Conservation (phyloP, 2,888 invertebrate genomes). For the Meiosimyza platycephala region DNA sequence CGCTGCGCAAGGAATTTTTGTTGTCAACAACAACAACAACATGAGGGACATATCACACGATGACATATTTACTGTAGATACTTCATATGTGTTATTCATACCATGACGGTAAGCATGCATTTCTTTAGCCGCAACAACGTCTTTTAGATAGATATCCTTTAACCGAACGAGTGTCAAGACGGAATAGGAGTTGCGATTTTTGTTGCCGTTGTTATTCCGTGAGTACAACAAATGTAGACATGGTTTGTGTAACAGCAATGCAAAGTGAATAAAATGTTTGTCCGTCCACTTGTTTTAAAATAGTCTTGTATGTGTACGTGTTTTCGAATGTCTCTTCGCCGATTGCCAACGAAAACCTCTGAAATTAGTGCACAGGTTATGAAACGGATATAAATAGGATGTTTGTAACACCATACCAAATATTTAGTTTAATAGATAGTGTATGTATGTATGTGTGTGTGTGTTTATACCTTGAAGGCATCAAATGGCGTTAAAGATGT, state of each 20-base stretch:
- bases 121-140: conserved; percentile 23
- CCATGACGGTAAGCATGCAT: conserved; percentile 13
- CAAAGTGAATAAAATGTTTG: too few species aligned
- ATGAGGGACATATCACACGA: not conserved
- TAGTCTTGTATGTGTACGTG: too few species aligned
- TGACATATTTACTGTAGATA: not conserved
- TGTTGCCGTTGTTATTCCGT: too few species aligned
- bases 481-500: conserved; percentile 31
- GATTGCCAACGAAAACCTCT: conserved; percentile 32
- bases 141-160: conserved; percentile 20
- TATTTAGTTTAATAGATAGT: conserved; percentile 25
- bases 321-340: too few species aligned
- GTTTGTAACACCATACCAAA: conserved; percentile 13
- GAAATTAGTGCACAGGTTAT: conserved; percentile 33
- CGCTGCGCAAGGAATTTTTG: conserved; percentile 18
- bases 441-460: not conserved
- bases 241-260: too few species aligned
- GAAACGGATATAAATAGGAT: conserved; percentile 19
- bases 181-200: too few species aligned
- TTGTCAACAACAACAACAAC: conserved; percentile 5
- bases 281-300: too few species aligned
- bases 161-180: not conserved
- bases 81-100: not conserved
- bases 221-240: too few species aligned
- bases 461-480: not conserved